Conservation (phyloP, 2,797 vertebrate genomes). For the Synaphobranchus kaupii region DNA sequence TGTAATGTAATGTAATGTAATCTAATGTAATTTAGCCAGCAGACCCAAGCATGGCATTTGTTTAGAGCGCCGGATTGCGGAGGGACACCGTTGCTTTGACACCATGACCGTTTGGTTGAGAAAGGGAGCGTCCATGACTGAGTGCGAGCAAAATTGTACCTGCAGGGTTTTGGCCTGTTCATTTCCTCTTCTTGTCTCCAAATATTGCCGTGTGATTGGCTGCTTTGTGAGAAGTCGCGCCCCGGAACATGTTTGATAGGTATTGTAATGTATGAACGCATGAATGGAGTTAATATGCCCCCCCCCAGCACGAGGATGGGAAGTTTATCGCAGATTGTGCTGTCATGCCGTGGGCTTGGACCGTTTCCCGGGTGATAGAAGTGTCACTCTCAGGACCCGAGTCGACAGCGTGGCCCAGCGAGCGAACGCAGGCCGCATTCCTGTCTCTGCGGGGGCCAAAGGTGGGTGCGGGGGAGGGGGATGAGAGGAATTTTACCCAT, state of each 20-base stretch:
- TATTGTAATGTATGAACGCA: neutral
- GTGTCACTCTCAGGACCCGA: neutral
- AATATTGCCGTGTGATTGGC: neutral
- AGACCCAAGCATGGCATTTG: too few relatives aligned
- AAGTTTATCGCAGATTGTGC: neutral
- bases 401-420: neutral
- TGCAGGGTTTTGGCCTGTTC: neutral
- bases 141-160: neutral
- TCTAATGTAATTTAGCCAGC: too few relatives aligned
- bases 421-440: neutral
- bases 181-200: neutral
- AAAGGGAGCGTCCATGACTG: neutral
- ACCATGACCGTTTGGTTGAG: neutral
- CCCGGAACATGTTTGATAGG: neutral
- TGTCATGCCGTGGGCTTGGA: neutral
- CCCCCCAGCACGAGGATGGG: neutral
- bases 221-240: neutral
- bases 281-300: neutral
- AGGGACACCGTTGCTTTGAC: neutral
- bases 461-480: neutral
- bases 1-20: too few relatives aligned
- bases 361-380: neutral
- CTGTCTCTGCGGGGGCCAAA: neutral
- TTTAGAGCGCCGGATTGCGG: neutral
- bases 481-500: neutral